phyloP scores from a whole-genome alignment of 2,797 vertebrate species.

The Ceyx erithaca region DNA sequence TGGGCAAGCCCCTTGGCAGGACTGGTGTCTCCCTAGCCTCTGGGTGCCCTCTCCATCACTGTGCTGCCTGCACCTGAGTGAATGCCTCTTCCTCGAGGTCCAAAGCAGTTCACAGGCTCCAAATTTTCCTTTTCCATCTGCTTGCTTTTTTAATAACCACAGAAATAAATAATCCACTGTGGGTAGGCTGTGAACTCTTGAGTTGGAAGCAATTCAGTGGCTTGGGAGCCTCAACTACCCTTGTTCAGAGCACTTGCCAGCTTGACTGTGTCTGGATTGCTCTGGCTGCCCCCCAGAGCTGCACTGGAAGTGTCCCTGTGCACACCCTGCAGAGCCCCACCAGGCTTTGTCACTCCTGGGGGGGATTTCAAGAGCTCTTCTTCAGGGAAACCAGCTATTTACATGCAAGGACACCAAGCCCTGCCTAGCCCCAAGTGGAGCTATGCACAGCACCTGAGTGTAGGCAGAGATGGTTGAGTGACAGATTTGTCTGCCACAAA shows the following conservation, averaged over 20 bases:
- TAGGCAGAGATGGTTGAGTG: neutral
- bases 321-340: neutral
- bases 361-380: neutral
- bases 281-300: neutral
- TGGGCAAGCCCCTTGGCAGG: neutral
- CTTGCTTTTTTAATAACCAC: neutral
- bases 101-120: neutral
- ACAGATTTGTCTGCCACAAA: neutral
- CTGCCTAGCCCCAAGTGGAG: neutral
- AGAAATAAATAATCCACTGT: neutral
- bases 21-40: neutral
- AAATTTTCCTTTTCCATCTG: neutral
- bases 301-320: neutral
- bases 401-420: neutral
- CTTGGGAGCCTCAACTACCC: neutral
- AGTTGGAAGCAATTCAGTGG: neutral
- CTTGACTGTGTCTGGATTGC: rapidly evolving
- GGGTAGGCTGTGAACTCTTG: neutral
- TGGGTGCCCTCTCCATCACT: neutral
- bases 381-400: no score
- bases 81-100: neutral
- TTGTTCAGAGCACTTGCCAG: neutral
- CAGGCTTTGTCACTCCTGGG: neutral
- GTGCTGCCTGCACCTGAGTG: rapidly evolving
- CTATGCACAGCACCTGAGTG: rapidly evolving